phyloP scores from a whole-genome alignment of 53 echinoderm and acorn worm genomes.

The Crossaster papposus region DNA sequence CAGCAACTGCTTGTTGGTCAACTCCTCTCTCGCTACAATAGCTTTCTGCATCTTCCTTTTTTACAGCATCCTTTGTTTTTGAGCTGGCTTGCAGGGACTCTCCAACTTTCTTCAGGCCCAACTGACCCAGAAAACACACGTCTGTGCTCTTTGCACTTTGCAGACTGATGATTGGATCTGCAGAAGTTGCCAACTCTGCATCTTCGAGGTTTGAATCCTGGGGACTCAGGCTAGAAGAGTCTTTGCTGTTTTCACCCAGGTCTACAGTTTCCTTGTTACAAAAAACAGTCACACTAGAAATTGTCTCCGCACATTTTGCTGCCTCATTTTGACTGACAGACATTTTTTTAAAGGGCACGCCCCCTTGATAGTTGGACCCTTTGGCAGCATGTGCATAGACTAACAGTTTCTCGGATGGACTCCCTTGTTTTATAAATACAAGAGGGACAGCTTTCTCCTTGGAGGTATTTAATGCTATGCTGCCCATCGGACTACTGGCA shows the following conservation, averaged over 20 bases:
- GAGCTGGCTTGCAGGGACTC: not conserved
- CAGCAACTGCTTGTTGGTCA: not conserved
- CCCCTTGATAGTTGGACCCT: not conserved
- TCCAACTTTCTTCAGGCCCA: slow-evolving; percentile 26
- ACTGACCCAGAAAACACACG: slow-evolving; percentile 3
- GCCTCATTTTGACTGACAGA: not conserved
- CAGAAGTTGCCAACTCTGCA: not conserved
- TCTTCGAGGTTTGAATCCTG: not conserved
- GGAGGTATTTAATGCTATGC: not conserved
- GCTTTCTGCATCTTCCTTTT: not conserved
- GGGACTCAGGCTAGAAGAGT: not conserved
- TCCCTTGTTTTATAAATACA: not conserved
- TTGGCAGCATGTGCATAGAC: not conserved
- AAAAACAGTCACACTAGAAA: not conserved
- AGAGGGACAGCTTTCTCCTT: not conserved
- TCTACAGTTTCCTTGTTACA: not conserved
- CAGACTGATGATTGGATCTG: not conserved
- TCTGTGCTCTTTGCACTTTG: slow-evolving; percentile 6
- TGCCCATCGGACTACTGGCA: not conserved
- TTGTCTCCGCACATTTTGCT: not conserved
- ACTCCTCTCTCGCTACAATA: not conserved
- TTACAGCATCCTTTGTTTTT: not conserved
- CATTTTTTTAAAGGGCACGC: not conserved
- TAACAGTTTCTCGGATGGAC: not conserved
- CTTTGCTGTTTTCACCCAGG: not conserved